These are phyloP conservation scores for Sthenelais limicola DNA, from an alignment of 2,888 invertebrate species.

Conservation along the genomic window DNA sequence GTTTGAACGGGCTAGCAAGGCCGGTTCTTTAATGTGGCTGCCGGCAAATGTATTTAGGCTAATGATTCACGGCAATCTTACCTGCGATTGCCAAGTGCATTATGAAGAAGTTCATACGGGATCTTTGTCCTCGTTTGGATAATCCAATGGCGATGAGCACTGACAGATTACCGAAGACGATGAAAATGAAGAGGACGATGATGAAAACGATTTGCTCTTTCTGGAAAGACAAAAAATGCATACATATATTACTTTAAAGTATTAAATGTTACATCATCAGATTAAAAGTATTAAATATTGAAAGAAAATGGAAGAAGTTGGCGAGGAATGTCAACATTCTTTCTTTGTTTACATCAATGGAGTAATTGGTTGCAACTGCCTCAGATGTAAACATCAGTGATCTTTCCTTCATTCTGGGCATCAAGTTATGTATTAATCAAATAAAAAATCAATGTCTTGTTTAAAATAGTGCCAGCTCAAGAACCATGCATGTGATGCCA, in stretches of 20 bases:
- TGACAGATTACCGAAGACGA: constrained; percentile 88
- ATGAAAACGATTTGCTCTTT: constrained; percentile 89
- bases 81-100: constrained; percentile 82
- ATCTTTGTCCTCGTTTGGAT: constrained; percentile 85
- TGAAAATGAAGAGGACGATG: constrained; percentile 87
- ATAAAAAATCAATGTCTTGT: no score
- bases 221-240: constrained; percentile 77
- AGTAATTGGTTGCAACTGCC: no score
- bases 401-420: no score
- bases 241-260: constrained; percentile 1
- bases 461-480: no score
- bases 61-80: no score
- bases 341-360: no score
- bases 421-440: no score
- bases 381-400: no score
- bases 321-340: background rate
- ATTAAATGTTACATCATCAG: background rate
- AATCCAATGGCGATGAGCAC: constrained; percentile 87
- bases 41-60: no score
- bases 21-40: no score
- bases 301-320: background rate
- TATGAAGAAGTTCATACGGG: constrained; percentile 96
- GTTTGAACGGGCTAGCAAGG: no score
- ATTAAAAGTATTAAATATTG: background rate
- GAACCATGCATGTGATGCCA: no score